Base-by-base conservation (phyloP, 1,140 invertebrate genomes). In the Trigoniulus corallinus region DNA sequence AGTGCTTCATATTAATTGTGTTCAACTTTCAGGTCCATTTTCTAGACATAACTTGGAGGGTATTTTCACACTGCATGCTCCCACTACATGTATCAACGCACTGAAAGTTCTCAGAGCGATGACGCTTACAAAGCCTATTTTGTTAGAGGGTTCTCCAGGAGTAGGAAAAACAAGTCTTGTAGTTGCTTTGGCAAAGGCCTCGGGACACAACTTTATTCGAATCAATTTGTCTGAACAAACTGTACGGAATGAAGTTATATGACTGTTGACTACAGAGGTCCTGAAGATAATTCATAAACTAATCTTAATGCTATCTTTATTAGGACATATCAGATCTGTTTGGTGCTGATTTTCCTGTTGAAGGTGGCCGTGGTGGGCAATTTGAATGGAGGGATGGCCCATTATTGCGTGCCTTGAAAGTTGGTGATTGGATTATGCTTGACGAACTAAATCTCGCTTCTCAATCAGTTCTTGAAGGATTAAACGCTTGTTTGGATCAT, bases 161-260 rank as follows among this genome's bases (percentile, higher is more conserved):
- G 93, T 97, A 37, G 96, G 96, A 2, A 99, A 99, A 71, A 98
- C 95, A 0, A 94, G 87, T 61, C 71, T 97, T 42, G 81, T 99
- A 1, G 78, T 80, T 44, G 89, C 91, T n/a, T 70, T 99, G 18
- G 93, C 92, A 0, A 82, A 80, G 64, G 76, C 78, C 2, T 79
- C 88, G 23, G 84, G 87, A 1, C 75, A 92, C 64, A 55, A 68
- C 15, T 73, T 98, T 7, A 79, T 93, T 15, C 70, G 96, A 37
- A 92, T 99, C 42, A 99, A 99, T 75, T 73, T 99, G 13, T 98
- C 93, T 40, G 95, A 99, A 63, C 95, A 99, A 72, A 99, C 95
- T 0, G 84, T 86, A 70, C 73, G 74, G 73, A 53, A 21, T 12
- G 12, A 39, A 39, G 18, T n/a, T n/a, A n/a, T n/a, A n/a, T n/a